These are phyloP conservation scores for Decapterus maruadsi DNA, from an alignment of 2,797 vertebrate species.

Conservation along the genomic window DNA sequence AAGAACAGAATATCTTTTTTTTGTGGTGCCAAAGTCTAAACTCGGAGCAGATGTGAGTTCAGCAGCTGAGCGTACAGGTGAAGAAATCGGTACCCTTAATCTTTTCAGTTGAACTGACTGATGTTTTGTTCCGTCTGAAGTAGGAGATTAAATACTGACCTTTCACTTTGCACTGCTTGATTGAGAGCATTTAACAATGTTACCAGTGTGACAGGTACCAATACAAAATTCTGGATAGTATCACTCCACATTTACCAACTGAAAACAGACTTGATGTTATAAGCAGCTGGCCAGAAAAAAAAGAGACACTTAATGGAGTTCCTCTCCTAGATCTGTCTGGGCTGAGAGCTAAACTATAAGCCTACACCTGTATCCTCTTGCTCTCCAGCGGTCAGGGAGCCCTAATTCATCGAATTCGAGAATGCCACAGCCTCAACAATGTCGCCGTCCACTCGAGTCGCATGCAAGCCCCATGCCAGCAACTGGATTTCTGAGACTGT, in stretches of 20 bases:
- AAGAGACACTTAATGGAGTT: slow-evolving; percentile 58
- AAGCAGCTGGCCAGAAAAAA: slow-evolving; percentile 67
- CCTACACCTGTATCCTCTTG: slow-evolving; percentile 56
- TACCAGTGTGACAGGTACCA: slow-evolving; percentile 49
- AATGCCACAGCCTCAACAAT: slow-evolving; percentile 76
- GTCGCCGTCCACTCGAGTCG: slow-evolving; percentile 69
- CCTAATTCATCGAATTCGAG: slow-evolving; percentile 76
- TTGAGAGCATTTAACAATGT: slow-evolving; percentile 16
- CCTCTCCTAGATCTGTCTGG: slow-evolving; percentile 56
- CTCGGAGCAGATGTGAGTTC: slow-evolving; percentile 50
- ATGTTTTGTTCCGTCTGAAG: slow-evolving; percentile 1
- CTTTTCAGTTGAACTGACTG: slow-evolving; percentile 27
- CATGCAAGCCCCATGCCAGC: slow-evolving; percentile 58
- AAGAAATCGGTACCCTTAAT: neutral
- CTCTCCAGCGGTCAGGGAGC: slow-evolving; percentile 67
- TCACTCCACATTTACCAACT: slow-evolving; percentile 52
- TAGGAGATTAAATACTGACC: slow-evolving; percentile 21
- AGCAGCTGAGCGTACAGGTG: slow-evolving; percentile 16
- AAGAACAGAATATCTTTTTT: slow-evolving; percentile 36
- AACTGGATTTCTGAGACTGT: slow-evolving; percentile 61
- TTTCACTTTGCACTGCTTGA: slow-evolving; percentile 13
- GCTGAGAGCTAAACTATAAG: slow-evolving; percentile 63
- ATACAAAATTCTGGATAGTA: slow-evolving; percentile 56
- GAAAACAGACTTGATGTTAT: slow-evolving; percentile 67
- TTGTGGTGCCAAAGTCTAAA: slow-evolving; percentile 55